Percentiles rank a stretch among this genome's conserved stretches.
phyloP scores from a whole-genome alignment of 2,113 vertebrate genomes.

The Xiphophorus hellerii region DNA sequence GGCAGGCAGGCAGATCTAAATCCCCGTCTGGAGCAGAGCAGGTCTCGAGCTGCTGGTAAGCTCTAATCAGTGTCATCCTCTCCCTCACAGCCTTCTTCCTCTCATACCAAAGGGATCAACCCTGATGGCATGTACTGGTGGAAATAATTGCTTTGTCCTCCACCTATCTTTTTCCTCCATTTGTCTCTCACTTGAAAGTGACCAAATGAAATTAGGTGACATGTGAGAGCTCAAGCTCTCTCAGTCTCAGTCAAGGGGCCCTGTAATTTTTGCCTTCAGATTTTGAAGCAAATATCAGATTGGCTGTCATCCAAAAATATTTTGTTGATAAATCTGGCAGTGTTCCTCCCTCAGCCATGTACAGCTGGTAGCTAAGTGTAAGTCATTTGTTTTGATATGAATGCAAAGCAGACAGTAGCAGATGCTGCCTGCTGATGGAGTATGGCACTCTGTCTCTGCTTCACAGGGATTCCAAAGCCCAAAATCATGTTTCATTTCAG shows the following conservation, averaged over 20 bases:
- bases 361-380: constrained; percentile 40
- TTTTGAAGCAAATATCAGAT: constrained; percentile 44
- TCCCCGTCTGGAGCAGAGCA: constrained; percentile 73
- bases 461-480: constrained; percentile 30
- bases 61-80: constrained; percentile 75
- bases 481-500: constrained; percentile 45
- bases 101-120: constrained; percentile 66
- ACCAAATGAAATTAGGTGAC: constrained; percentile 62
- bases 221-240: constrained; percentile 10
- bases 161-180: constrained; percentile 44
- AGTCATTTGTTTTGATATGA: constrained; percentile 43
- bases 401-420: constrained; percentile 39
- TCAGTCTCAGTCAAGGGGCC: constrained; percentile 28
- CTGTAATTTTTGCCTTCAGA: constrained; percentile 13
- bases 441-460: constrained; percentile 44
- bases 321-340: constrained; percentile 37
- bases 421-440: constrained; percentile 40
- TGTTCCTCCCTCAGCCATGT: constrained; percentile 27
- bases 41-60: constrained; percentile 69
- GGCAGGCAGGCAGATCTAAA: constrained; percentile 68
- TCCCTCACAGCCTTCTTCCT: constrained; percentile 27
- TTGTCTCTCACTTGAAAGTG: constrained; percentile 50
- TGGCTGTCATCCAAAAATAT: constrained; percentile 27
- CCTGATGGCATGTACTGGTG: constrained; percentile 64
- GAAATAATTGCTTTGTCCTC: constrained; percentile 75